Percentiles rank a stretch among this genome's conserved stretches.
Evolutionary conservation across 1,140 invertebrate genomes (phyloP).

Genomic region (Spodoptera frugiperda): DNA sequence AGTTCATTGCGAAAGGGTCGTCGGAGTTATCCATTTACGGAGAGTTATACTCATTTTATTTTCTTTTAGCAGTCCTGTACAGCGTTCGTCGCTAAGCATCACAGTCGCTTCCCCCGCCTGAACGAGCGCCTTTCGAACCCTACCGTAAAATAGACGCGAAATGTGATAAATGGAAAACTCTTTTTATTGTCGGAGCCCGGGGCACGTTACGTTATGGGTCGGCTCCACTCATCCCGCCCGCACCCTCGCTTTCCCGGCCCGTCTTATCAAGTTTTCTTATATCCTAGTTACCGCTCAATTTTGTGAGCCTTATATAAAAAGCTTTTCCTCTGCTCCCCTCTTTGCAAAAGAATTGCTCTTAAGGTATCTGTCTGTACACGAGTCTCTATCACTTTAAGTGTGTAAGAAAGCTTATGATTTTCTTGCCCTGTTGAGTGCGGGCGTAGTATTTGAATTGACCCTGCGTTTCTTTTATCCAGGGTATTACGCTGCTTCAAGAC

Average conservation of each 20-base stretch:
- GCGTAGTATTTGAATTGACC: conserved; percentile 32
- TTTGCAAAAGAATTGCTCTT: conserved; percentile 67
- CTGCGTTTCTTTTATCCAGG: conserved; percentile 76
- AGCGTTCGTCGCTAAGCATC: conserved; percentile 75
- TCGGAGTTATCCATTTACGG: conserved; percentile 83
- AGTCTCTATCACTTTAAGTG: conserved; percentile 45
- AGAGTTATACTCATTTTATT: conserved; percentile 83
- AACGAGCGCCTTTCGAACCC: conserved; percentile 72
- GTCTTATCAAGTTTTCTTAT: conserved; percentile 82
- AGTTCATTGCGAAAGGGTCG: conserved; percentile 76
- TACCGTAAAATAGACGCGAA: conserved; percentile 84
- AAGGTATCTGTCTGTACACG: conserved; percentile 55
- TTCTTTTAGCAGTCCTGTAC: conserved; percentile 78
- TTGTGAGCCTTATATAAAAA: conserved; percentile 71
- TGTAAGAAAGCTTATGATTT: conserved; percentile 41
- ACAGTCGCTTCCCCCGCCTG: conserved; percentile 67
- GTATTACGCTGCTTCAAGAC: conserved; percentile 89
- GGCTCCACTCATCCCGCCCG: conserved; percentile 60
- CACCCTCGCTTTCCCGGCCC: conserved; percentile 62
- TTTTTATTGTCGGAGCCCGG: conserved; percentile 79
- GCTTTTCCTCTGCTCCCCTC: conserved; percentile 59
- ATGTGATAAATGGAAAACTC: conserved; percentile 85
- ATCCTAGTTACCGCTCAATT: conserved; percentile 80
- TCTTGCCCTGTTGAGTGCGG: conserved; percentile 38
- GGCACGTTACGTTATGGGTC: conserved; percentile 75